Percentiles rank a stretch among this genome's conserved stretches.
Evolutionary conservation across 2,797 vertebrate genomes (phyloP).

Genomic region (Calcarius lapponicus): DNA sequence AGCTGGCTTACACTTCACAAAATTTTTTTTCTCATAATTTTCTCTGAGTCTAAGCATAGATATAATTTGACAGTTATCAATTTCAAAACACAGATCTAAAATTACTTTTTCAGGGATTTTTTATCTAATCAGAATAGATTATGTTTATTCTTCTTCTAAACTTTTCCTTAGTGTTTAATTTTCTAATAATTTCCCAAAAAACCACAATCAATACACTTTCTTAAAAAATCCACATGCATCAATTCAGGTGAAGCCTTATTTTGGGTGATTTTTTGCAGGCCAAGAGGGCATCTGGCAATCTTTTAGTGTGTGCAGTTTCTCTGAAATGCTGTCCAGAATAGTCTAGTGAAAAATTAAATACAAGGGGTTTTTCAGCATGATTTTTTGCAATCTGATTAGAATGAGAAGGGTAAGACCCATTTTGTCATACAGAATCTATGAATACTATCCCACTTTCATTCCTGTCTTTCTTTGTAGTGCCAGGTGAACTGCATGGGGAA

Average conservation of each 20-base stretch:
- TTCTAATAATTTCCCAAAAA: not conserved
- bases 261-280: not conserved
- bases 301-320: not conserved
- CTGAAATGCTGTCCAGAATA: not conserved
- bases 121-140: not conserved
- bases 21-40: not conserved
- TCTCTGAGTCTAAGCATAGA: not conserved
- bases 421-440: not conserved
- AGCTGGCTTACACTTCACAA: not conserved
- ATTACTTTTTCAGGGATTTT: not conserved
- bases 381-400: not conserved
- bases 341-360: not conserved
- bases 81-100: not conserved
- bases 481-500: not conserved
- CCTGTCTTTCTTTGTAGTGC: not conserved
- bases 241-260: not conserved
- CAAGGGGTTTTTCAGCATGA: not conserved
- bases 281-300: not conserved
- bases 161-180: not conserved
- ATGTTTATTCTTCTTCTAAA: not conserved
- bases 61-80: not conserved
- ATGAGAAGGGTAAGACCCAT: not conserved
- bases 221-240: not conserved
- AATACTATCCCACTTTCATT: not conserved
- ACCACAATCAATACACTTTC: not conserved